These are phyloP conservation scores for Lates japonicus DNA, from an alignment of 2,797 vertebrate genomes.

Conservation along the genomic window DNA sequence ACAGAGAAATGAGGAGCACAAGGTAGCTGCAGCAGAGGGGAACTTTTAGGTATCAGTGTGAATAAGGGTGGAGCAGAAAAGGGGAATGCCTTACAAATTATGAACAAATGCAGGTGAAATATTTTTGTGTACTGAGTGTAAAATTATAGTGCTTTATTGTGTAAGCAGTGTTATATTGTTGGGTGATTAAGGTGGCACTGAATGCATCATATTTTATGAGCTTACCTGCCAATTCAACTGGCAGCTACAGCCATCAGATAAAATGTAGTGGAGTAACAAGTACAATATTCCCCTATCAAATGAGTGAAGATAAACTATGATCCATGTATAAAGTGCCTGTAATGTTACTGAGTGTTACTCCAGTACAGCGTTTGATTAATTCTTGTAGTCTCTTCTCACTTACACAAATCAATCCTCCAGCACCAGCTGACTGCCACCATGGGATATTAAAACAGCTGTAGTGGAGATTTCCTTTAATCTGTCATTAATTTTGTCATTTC, in stretches of 20 bases:
- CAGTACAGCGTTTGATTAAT: neutral
- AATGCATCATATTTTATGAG: neutral
- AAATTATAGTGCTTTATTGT: neutral
- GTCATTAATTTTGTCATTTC: conserved; percentile 7
- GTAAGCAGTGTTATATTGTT: neutral
- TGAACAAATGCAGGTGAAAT: neutral
- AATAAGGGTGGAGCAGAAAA: conserved; percentile 1
- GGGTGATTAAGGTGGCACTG: neutral
- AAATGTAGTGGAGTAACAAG: neutral
- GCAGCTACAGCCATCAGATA: neutral
- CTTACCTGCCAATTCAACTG: neutral
- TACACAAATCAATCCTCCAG: too few species aligned
- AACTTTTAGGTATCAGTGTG: neutral
- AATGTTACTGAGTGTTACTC: neutral
- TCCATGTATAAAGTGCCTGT: neutral
- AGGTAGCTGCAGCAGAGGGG: neutral
- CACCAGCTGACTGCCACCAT: neutral
- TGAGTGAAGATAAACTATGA: neutral
- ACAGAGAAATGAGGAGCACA: neutral
- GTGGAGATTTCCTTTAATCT: neutral
- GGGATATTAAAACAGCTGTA: neutral
- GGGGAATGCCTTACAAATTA: neutral
- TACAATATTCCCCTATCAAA: neutral
- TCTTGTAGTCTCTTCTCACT: neutral
- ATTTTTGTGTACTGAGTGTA: too few species aligned